Conservation (phyloP, 2,113 vertebrate species). For the Rhinichthys klamathensis region DNA sequence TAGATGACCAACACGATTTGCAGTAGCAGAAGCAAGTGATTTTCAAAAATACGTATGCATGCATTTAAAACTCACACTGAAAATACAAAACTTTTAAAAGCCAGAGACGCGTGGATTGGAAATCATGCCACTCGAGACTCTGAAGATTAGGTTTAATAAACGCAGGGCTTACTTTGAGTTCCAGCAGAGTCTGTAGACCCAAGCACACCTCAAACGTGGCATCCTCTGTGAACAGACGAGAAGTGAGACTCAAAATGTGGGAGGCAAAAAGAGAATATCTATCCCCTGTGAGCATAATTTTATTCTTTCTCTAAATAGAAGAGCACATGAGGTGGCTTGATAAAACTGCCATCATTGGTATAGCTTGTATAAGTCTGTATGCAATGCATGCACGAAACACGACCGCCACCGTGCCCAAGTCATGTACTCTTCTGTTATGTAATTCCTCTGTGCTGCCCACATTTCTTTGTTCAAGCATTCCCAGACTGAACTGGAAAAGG, state of each 20-base stretch:
- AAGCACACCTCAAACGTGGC: conserved; percentile 84
- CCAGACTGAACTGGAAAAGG: conserved; percentile 8
- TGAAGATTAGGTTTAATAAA: not conserved
- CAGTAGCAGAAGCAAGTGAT: not conserved
- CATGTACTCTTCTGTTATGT: not conserved
- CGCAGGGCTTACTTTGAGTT: conserved; percentile 85
- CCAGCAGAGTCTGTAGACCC: conserved; percentile 87
- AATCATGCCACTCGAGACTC: not conserved
- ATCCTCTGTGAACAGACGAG: conserved; percentile 76
- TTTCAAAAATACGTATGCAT: not conserved
- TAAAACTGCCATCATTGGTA: not conserved
- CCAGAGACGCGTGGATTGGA: not conserved
- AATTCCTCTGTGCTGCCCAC: conserved; percentile 20
- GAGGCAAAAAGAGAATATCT: conserved; percentile 3
- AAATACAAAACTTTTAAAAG: not conserved
- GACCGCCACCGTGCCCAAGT: not conserved
- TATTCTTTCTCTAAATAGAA: not conserved
- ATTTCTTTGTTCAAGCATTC: not conserved
- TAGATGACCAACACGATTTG: not conserved
- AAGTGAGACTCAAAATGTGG: conserved; percentile 12
- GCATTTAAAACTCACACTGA: not conserved
- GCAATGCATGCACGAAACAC: not conserved
- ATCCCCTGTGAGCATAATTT: not conserved
- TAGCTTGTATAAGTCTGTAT: conserved; percentile 21
- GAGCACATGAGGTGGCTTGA: not conserved